A percentile compares a stretch with the other conserved stretches of the same genome.
phyloP scores from a whole-genome alignment of 2,888 invertebrate species.

The Ommatoiulus sabulosus region DNA sequence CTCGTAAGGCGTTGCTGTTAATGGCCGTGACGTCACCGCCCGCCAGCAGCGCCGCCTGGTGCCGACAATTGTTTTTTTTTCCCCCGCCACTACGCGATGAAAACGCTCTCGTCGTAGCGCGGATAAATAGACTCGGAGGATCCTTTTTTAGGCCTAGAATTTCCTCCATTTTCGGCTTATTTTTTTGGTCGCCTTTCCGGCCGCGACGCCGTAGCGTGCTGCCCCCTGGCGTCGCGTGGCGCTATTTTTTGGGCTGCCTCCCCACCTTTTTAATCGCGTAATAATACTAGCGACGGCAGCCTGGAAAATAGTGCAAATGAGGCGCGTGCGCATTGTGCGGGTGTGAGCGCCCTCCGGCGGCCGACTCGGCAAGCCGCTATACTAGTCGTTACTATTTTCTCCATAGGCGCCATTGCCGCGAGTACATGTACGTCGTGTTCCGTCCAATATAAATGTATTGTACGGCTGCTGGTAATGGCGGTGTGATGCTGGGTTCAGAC shows the following conservation, averaged over 20 bases:
- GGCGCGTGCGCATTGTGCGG: not conserved
- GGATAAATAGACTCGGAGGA: not conserved
- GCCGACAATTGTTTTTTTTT: not conserved
- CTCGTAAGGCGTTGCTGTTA: slow-evolving; percentile 14
- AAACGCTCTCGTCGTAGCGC: not conserved
- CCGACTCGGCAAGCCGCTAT: not conserved
- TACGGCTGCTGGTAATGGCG: not conserved
- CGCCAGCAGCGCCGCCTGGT: not conserved
- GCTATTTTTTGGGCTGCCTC: not conserved
- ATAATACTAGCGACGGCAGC: not conserved
- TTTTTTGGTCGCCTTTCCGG: not conserved
- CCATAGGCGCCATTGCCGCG: slow-evolving; percentile 9
- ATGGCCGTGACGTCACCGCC: not conserved
- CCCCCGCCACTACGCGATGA: not conserved
- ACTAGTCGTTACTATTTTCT: slow-evolving; percentile 37
- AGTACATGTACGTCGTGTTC: not conserved
- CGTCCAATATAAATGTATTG: slow-evolving; percentile 42
- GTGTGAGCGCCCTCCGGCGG: not conserved
- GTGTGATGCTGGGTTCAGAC: slow-evolving; percentile 31
- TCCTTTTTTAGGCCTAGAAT: not conserved
- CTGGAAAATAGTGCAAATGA: slow-evolving; percentile 2
- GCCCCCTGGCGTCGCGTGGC: not conserved
- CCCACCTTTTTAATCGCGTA: not conserved
- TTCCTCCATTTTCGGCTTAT: not conserved
- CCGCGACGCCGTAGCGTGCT: not conserved